phyloP scores from a whole-genome alignment of 2,888 invertebrate species.

The Sarcophaga caerulescens region DNA sequence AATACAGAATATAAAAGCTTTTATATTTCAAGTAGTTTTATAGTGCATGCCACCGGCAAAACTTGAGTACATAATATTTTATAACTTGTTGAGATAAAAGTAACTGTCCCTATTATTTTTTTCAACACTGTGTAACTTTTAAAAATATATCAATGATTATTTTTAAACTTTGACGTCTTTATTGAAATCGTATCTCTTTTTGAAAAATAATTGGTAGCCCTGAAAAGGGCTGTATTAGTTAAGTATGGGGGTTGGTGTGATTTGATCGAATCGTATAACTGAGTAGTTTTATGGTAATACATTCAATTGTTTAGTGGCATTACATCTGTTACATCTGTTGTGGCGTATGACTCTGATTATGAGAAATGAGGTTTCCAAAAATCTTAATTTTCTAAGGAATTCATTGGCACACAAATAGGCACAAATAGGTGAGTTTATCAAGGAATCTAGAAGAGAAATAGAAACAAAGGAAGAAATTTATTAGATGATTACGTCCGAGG shows the following conservation, averaged over 20 bases:
- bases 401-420: slow-evolving; percentile 22
- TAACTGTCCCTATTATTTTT: no score
- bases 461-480: background rate
- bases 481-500: background rate
- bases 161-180: no score
- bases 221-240: slow-evolving; percentile 76
- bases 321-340: slow-evolving; percentile 32
- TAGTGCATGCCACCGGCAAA: no score
- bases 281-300: slow-evolving; percentile 7
- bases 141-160: no score
- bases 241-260: background rate
- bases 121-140: no score
- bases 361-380: slow-evolving; percentile 54
- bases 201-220: slow-evolving; percentile 77
- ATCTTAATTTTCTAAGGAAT: slow-evolving; percentile 23
- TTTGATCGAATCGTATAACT: slow-evolving; percentile 12
- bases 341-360: slow-evolving; percentile 37
- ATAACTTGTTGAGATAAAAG: no score
- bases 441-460: slow-evolving; percentile 45
- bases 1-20: no score
- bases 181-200: slow-evolving; percentile 72
- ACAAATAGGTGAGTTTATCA: slow-evolving; percentile 11
- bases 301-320: slow-evolving; percentile 60
- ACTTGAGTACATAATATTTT: no score
- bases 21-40: no score